Evolutionary conservation across 2,113 vertebrate species (phyloP).

Genomic region (Paraplagusia blochii): DNA sequence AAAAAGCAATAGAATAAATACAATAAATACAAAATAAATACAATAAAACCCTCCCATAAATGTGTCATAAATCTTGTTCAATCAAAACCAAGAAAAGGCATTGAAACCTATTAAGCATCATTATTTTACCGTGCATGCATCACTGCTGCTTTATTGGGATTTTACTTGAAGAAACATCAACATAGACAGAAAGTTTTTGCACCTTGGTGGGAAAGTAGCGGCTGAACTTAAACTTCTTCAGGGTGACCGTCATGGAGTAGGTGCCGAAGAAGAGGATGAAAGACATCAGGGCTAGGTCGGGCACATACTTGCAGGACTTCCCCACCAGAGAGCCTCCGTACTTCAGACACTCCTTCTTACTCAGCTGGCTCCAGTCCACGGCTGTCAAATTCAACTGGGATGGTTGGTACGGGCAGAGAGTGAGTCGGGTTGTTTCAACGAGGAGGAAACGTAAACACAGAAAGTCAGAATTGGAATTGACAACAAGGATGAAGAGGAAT

Average conservation of each 20-base stretch:
- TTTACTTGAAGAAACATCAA: not conserved
- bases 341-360: slow-evolving; percentile 90
- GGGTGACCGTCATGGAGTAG: slow-evolving; percentile 91
- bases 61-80: too few species aligned
- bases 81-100: too few species aligned
- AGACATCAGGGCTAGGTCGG: slow-evolving; percentile 94
- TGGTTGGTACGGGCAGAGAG: too few species aligned
- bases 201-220: slow-evolving; percentile 98
- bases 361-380: too few species aligned
- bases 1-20: too few species aligned
- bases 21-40: too few species aligned
- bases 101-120: too few species aligned
- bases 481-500: slow-evolving; percentile 6
- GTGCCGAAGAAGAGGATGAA: slow-evolving; percentile 99
- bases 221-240: slow-evolving; percentile 98
- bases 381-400: too few species aligned
- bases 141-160: not conserved
- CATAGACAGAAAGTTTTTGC: slow-evolving; percentile 30
- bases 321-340: slow-evolving; percentile 91
- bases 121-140: too few species aligned
- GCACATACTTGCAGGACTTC: slow-evolving; percentile 88
- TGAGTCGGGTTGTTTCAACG: slow-evolving; percentile 29
- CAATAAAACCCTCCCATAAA: too few species aligned
- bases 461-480: slow-evolving; percentile 11
- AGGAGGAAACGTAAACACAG: slow-evolving; percentile 1